Percentiles rank a stretch among this genome's conserved stretches.
phyloP scores from a whole-genome alignment of 2,888 invertebrate species.

The Gastracanthus pulcherrimus region DNA sequence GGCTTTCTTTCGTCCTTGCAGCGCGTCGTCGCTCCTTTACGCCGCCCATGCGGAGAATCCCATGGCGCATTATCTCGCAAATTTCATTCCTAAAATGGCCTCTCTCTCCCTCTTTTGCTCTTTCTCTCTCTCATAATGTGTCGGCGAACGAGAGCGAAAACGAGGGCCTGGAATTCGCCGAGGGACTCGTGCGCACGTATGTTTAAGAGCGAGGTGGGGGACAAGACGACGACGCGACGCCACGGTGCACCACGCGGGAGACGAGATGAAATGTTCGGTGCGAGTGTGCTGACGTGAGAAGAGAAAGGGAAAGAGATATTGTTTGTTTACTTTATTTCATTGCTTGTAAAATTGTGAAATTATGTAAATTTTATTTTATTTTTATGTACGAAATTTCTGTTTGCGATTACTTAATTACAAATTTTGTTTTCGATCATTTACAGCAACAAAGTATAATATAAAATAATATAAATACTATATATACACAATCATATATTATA shows the following conservation, averaged over 20 bases:
- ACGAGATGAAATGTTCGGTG: neutral
- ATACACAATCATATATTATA: no score
- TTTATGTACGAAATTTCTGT: neutral
- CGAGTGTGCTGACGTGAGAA: neutral
- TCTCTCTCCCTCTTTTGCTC: neutral
- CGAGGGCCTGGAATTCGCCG: conserved; percentile 49
- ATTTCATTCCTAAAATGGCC: conserved; percentile 69
- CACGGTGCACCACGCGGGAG: neutral
- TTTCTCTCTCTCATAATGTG: neutral
- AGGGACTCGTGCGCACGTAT: neutral
- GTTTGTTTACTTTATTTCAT: neutral
- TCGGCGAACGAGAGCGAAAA: conserved; percentile 53
- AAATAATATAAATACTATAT: no score
- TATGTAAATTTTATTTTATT: neutral
- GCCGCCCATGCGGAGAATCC: conserved; percentile 47
- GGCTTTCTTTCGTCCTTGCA: conserved; percentile 12
- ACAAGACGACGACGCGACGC: neutral
- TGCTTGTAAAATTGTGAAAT: neutral
- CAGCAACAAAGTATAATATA: no score
- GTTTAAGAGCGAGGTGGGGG: neutral
- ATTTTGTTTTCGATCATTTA: no score
- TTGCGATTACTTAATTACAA: no score
- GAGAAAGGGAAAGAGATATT: no score
- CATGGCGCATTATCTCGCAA: conserved; percentile 62
- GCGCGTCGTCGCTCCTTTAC: neutral